A percentile compares a stretch with the other conserved stretches of the same genome.
phyloP scores from a whole-genome alignment of 2,888 invertebrate species.

The Ecliptopera silaceata region DNA sequence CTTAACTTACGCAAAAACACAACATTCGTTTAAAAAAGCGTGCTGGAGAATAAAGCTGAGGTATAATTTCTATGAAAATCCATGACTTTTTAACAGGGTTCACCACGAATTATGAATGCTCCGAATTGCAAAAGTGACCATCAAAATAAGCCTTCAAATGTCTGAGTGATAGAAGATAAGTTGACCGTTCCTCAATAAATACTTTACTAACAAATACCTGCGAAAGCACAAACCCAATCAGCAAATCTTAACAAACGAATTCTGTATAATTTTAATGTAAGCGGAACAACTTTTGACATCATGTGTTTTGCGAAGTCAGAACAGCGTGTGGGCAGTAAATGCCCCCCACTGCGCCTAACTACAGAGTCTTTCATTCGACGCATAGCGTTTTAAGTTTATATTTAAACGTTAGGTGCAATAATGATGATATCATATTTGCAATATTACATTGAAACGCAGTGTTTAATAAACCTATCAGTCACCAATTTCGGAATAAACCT shows the following conservation, averaged over 20 bases:
- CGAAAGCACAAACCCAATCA: slow-evolving; percentile 33
- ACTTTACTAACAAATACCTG: slow-evolving; percentile 17
- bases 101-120: too few relatives aligned
- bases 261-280: slow-evolving; percentile 21
- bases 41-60: too few relatives aligned
- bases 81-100: too few relatives aligned
- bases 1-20: too few relatives aligned
- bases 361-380: slow-evolving; percentile 1
- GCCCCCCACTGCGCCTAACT: slow-evolving; percentile 23
- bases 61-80: too few relatives aligned
- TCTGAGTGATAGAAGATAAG: too few relatives aligned
- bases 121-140: too few relatives aligned
- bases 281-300: slow-evolving; percentile 23
- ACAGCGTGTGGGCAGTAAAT: slow-evolving; percentile 20
- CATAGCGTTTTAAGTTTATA: neutral
- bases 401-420: neutral
- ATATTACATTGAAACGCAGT: neutral
- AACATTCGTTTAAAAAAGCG: too few relatives aligned
- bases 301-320: slow-evolving; percentile 24
- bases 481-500: too few relatives aligned
- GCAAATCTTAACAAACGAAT: slow-evolving; percentile 17
- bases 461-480: too few relatives aligned
- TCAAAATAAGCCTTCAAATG: too few relatives aligned
- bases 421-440: neutral
- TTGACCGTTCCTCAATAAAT: slow-evolving; percentile 27